Evolutionary conservation across 1,140 invertebrate species (phyloP).

Genomic region (Temnothorax curvispinosus): DNA sequence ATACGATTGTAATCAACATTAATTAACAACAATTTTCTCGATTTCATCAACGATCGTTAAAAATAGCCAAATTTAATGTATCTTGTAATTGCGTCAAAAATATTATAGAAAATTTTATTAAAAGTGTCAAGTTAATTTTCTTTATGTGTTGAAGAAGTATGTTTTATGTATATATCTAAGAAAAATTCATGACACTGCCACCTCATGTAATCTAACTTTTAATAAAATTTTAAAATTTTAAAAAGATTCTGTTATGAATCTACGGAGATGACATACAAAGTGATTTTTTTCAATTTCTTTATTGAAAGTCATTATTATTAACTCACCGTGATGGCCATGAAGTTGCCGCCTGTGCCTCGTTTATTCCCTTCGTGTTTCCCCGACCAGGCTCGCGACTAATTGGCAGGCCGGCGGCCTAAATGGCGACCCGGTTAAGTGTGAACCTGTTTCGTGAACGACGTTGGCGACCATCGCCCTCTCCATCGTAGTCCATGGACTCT

Average conservation of each 20-base stretch:
- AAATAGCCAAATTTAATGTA: not conserved
- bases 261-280: not conserved
- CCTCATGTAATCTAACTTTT: not conserved
- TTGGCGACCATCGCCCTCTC: conserved; percentile 23
- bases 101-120: not conserved
- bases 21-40: not conserved
- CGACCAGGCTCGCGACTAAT: conserved; percentile 64
- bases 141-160: not conserved
- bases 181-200: not conserved
- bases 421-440: conserved; percentile 52
- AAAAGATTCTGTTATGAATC: not conserved
- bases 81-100: not conserved
- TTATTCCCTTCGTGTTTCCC: conserved; percentile 23
- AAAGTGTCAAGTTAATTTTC: not conserved
- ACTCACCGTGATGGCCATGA: not conserved
- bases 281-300: conserved; percentile 13
- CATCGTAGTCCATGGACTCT: not conserved
- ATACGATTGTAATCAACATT: not conserved
- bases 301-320: conserved; percentile 28
- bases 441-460: conserved; percentile 60
- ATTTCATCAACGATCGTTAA: not conserved
- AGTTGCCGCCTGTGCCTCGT: not conserved
- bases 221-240: conserved; percentile 1
- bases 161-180: not conserved
- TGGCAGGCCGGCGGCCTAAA: conserved; percentile 60